A percentile compares a stretch with the other conserved stretches of the same genome.
Evolutionary conservation across 2,888 invertebrate genomes (phyloP).

Genomic region (Hypena proboscidalis): DNA sequence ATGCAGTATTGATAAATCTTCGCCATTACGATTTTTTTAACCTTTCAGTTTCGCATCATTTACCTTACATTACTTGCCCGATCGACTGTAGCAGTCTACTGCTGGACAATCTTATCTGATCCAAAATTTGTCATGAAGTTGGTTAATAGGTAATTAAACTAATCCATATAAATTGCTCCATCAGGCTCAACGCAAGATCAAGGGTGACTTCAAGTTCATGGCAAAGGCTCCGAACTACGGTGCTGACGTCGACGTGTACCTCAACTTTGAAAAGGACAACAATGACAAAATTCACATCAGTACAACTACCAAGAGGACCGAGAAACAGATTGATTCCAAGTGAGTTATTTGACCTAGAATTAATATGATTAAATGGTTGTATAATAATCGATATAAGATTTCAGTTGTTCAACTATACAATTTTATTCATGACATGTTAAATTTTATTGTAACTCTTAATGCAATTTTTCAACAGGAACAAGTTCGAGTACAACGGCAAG

Average conservation of each 20-base stretch:
- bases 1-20: too few relatives aligned
- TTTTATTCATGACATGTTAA: too few relatives aligned
- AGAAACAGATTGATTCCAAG: constrained; percentile 86
- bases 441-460: not conserved
- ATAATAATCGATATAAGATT: not conserved
- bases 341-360: constrained; percentile 56
- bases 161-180: constrained; percentile 29
- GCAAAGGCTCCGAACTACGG: constrained; percentile 86
- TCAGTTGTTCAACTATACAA: too few relatives aligned
- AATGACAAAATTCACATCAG: constrained; percentile 88
- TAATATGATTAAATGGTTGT: not conserved
- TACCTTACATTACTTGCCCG: too few relatives aligned
- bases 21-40: too few relatives aligned
- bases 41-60: too few relatives aligned
- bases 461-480: constrained; percentile 63
- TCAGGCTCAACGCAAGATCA: constrained; percentile 85
- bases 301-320: constrained; percentile 85
- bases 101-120: too few relatives aligned
- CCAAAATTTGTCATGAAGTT: too few relatives aligned
- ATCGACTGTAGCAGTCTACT: too few relatives aligned
- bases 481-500: constrained; percentile 71
- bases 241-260: constrained; percentile 86
- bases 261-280: constrained; percentile 89
- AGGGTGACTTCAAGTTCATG: constrained; percentile 86
- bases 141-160: too few relatives aligned